A percentile compares a stretch with the other conserved stretches of the same genome.
Evolutionary conservation across 2,113 vertebrate species (phyloP).

Genomic region (Microtus montanus): DNA sequence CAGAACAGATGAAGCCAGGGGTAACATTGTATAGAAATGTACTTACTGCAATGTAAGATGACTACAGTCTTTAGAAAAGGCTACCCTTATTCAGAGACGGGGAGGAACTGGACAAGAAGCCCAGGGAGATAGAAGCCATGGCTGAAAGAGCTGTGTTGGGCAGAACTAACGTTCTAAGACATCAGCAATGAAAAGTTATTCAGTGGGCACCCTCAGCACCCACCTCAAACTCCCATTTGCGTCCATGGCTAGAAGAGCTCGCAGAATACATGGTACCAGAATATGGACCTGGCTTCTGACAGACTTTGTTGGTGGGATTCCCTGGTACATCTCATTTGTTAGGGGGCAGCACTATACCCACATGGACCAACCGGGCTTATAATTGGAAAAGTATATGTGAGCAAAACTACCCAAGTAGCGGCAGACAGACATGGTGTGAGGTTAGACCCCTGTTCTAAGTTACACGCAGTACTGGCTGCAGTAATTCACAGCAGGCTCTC

Average conservation of each 20-base stretch:
- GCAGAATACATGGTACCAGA: rapidly evolving
- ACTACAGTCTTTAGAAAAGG: not conserved
- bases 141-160: not conserved
- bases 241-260: too few relatives aligned
- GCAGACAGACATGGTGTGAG: not conserved
- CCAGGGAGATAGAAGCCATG: not conserved
- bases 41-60: not conserved
- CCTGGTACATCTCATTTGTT: not conserved
- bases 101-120: not conserved
- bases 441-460: not conserved
- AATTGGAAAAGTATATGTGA: not conserved
- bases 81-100: not conserved
- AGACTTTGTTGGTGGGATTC: not conserved
- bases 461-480: not conserved
- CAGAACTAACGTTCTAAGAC: not conserved
- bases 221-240: rapidly evolving
- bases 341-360: rapidly evolving
- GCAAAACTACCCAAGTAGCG: not conserved
- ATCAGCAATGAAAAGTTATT: not conserved
- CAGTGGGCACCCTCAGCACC: not conserved
- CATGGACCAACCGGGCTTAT: not conserved
- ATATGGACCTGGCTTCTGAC: not conserved
- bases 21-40: not conserved
- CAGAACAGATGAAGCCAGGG: not conserved
- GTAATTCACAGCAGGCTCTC: not conserved